phyloP scores from a whole-genome alignment of 2,797 vertebrate species.

The Girardinus metallicus region DNA sequence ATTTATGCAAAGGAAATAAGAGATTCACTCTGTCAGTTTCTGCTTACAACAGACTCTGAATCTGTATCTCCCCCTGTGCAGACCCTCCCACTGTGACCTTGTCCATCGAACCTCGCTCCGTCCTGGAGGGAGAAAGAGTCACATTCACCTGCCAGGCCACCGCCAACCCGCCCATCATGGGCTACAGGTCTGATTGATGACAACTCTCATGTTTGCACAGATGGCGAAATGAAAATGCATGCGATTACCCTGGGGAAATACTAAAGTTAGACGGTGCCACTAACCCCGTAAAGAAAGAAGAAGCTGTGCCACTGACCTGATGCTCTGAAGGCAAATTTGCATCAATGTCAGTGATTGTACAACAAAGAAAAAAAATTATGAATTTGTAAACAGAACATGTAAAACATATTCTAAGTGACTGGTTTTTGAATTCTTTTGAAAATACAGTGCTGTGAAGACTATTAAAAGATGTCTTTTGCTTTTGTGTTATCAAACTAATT shows the following conservation, averaged over 20 bases:
- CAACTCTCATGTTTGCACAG: background rate
- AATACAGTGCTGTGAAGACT: background rate
- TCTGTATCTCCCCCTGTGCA: slow-evolving; percentile 45
- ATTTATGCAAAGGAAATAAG: background rate
- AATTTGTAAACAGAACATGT: background rate
- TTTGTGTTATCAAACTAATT: background rate
- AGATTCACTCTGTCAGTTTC: background rate
- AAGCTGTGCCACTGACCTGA: background rate
- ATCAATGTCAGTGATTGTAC: background rate
- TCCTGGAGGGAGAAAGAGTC: slow-evolving; percentile 92
- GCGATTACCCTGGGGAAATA: background rate
- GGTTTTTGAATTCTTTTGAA: background rate
- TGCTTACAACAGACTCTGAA: background rate
- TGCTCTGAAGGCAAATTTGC: background rate
- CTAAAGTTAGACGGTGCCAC: background rate
- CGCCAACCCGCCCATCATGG: slow-evolving; percentile 94
- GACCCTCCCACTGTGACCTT: slow-evolving; percentile 92
- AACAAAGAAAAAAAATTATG: background rate
- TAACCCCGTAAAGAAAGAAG: background rate
- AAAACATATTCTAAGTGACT: background rate
- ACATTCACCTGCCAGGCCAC: slow-evolving; percentile 92
- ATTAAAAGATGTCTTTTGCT: background rate
- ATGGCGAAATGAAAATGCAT: background rate
- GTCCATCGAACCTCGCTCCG: slow-evolving; percentile 94
- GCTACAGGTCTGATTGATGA: slow-evolving; percentile 85